Percentiles rank a stretch among this genome's conserved stretches.
These are phyloP conservation scores for Chamaea fasciata DNA, from an alignment of 2,113 vertebrate genomes.

Conservation along the genomic window DNA sequence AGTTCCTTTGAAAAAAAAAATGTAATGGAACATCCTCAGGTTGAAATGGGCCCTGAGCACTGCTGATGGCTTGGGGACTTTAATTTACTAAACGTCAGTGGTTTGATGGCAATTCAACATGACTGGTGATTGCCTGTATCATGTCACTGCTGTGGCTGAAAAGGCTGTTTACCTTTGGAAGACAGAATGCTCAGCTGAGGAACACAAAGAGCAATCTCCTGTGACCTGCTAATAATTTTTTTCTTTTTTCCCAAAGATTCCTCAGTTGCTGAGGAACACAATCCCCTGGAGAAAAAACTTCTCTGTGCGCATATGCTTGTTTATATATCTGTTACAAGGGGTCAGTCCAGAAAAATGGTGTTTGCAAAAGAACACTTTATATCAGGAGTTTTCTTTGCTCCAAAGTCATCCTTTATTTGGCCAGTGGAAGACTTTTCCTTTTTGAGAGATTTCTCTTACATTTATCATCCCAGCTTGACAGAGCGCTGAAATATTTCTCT, in stretches of 20 bases:
- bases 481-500: background rate
- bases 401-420: background rate
- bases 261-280: background rate
- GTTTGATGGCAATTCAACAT: constrained; percentile 72
- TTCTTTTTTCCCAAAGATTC: background rate
- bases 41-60: constrained; percentile 59
- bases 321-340: background rate
- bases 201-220: background rate
- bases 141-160: constrained; percentile 50
- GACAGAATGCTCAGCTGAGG: constrained; percentile 44
- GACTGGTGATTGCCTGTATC: constrained; percentile 63
- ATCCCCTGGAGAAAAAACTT: background rate
- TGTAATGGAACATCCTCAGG: constrained; percentile 64
- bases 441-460: background rate
- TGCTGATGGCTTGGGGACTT: constrained; percentile 56
- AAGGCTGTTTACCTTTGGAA: constrained; percentile 56
- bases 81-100: constrained; percentile 66
- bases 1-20: constrained; percentile 63
- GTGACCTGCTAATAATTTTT: background rate
- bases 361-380: background rate
- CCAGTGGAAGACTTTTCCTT: background rate
- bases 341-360: background rate
- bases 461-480: background rate
- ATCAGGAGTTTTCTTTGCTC: background rate
- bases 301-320: background rate